phyloP scores from a whole-genome alignment of 2,113 vertebrate species.

The Antechinus flavipes region DNA sequence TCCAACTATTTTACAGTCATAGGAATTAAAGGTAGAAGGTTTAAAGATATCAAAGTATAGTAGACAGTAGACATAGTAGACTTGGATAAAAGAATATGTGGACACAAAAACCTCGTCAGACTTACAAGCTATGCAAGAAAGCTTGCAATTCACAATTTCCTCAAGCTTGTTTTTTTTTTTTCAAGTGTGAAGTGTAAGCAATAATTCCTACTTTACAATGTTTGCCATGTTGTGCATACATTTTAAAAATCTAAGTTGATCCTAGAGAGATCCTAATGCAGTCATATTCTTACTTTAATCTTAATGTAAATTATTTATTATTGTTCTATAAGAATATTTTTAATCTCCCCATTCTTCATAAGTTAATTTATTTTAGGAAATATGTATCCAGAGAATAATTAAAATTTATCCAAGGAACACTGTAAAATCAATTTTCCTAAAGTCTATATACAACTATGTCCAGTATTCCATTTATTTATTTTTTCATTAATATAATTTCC shows the following conservation, averaged over 20 bases:
- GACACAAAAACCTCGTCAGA: background rate
- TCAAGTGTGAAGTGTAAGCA: background rate
- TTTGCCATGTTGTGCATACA: background rate
- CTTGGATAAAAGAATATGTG: background rate
- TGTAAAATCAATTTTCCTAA: no score
- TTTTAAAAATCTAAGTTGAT: background rate
- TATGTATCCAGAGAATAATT: background rate
- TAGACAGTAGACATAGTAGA: background rate
- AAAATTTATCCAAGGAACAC: background rate
- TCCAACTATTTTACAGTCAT: background rate
- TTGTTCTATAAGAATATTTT: background rate
- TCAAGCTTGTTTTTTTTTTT: background rate
- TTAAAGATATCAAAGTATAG: background rate
- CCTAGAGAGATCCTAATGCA: background rate
- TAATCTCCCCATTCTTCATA: background rate
- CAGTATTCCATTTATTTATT: no score
- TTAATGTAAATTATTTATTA: background rate
- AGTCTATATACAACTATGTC: no score
- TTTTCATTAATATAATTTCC: no score
- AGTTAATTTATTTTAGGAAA: background rate
- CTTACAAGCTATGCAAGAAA: background rate
- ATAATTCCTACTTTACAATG: no score
- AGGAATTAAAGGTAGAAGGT: background rate
- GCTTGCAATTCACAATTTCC: background rate
- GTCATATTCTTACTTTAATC: background rate